Evolutionary conservation across 2,888 invertebrate species (phyloP), one percentile per base, ranked within the genome.

Genomic region (Drosophila falleni): DNA sequence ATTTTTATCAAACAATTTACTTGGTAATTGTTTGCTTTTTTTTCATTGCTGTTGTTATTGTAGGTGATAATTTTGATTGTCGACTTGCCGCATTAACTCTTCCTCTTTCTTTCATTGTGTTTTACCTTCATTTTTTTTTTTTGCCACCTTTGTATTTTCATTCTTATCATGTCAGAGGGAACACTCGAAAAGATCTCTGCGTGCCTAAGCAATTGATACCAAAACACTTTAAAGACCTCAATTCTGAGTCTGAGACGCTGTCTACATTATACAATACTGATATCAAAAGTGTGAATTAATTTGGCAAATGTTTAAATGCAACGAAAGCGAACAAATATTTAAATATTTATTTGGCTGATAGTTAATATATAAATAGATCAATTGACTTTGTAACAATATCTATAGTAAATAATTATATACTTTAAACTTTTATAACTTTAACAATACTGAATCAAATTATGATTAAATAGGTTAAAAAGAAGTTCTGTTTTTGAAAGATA

Each of bases 281-380:
- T 23, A 19, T 26, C 15, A 23, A 55, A 68, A 55, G 75, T 85
- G 81, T 19, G 67, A 85, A 85, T 55, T 19, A 50, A 66, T 61
- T 72, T 33, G 39, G 59, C 50, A 68, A 71, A 60, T 54, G 60
- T 62, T 60, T 31, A 29, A 42, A 42, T 33, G 15, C 35, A 72
- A 13, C 41, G 64, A 69, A 81, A 68, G 65, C 54, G 72, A 68
- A 51, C 55, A 67, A 47, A 44, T 55, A 42, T 54, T 23, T 39
- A 54, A 62, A 55, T 55, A 54, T 53, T 61, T 76, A 55, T 47
- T 75, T 54, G 41, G 58, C 61, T 68, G 53, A 1, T 42, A 37
- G 54, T 46, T 42, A 3, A 35, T 29, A 35, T n/a, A 46, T 6
- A 29, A 46, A 15, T 46, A 26, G n/a, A 26, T 8, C 26, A 23